Percentiles rank a stretch among this genome's conserved stretches.
phyloP scores from a whole-genome alignment of 2,113 vertebrate genomes.

The Antechinus stuartii region DNA sequence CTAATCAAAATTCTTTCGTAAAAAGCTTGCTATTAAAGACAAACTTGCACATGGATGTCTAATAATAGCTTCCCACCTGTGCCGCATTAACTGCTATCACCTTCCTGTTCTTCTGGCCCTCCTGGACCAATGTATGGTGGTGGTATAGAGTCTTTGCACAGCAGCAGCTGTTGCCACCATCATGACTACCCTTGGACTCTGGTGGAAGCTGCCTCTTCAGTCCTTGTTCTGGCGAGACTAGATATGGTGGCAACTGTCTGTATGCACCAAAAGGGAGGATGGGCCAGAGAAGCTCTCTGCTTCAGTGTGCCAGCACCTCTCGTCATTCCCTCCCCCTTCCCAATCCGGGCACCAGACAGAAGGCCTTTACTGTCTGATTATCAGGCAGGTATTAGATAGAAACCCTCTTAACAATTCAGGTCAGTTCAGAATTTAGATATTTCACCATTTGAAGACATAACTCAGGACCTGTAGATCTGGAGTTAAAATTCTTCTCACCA shows the following conservation, averaged over 20 bases:
- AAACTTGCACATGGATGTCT: not conserved
- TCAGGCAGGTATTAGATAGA: slow-evolving; percentile 34
- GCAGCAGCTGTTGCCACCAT: slow-evolving; percentile 41
- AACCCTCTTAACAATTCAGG: slow-evolving; percentile 47
- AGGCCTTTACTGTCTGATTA: not conserved
- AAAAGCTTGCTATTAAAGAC: not conserved
- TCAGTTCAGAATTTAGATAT: not conserved
- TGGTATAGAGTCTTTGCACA: not conserved
- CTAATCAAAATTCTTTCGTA: slow-evolving; percentile 30
- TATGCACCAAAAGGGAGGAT: not conserved
- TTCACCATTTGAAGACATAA: slow-evolving; percentile 48
- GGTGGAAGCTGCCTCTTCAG: slow-evolving; percentile 3
- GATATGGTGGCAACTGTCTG: slow-evolving; percentile 1
- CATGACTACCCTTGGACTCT: slow-evolving; percentile 42
- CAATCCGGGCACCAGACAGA: slow-evolving; percentile 51
- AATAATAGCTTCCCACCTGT: slow-evolving; percentile 48
- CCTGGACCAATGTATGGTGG: not conserved
- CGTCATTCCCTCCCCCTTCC: not conserved
- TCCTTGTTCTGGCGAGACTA: not conserved
- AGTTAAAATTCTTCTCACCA: slow-evolving; percentile 57
- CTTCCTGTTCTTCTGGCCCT: slow-evolving; percentile 17
- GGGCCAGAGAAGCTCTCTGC: not conserved
- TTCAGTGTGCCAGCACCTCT: not conserved
- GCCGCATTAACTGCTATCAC: slow-evolving; percentile 7
- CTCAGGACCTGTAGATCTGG: slow-evolving; percentile 57